Percentiles rank a stretch among this genome's conserved stretches.
Conservation (phyloP, 2,797 vertebrate species). For the Erithacus rubecula region DNA sequence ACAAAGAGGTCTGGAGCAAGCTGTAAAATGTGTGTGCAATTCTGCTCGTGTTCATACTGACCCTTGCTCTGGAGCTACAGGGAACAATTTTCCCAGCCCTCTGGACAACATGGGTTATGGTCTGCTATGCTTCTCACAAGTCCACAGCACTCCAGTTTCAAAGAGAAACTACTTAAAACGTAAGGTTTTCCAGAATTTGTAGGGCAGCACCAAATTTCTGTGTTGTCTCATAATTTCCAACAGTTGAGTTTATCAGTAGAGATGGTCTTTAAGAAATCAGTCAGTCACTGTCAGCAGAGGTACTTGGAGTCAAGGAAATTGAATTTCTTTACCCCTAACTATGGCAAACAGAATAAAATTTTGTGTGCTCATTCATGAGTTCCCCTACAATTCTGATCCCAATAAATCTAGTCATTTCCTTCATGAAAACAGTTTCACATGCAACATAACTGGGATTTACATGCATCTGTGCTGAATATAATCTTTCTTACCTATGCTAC, state of each 20-base stretch:
- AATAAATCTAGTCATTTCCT: not conserved
- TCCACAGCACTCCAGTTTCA: not conserved
- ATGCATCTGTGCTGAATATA: not conserved
- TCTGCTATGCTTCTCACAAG: not conserved
- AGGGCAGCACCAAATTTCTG: not conserved
- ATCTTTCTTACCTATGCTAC: not conserved
- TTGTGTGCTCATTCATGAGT: not conserved
- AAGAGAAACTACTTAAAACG: not conserved
- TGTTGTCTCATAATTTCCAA: not conserved
- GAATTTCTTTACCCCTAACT: not conserved
- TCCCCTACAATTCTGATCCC: not conserved
- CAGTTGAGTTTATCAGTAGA: not conserved
- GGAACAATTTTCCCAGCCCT: not conserved
- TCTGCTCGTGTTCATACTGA: not conserved
- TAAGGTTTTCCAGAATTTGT: not conserved
- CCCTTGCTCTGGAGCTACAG: not conserved
- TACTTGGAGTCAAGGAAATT: not conserved
- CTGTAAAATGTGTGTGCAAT: not conserved
- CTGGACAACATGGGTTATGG: not conserved
- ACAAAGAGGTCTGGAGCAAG: not conserved
- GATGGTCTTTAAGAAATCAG: not conserved
- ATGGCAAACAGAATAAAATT: not conserved
- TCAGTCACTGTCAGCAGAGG: not conserved
- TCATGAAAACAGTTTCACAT: not conserved
- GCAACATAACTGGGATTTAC: not conserved